These are phyloP conservation scores for Otolemur garnettii DNA, from an alignment of 2,113 vertebrate genomes.

Conservation along the genomic window DNA sequence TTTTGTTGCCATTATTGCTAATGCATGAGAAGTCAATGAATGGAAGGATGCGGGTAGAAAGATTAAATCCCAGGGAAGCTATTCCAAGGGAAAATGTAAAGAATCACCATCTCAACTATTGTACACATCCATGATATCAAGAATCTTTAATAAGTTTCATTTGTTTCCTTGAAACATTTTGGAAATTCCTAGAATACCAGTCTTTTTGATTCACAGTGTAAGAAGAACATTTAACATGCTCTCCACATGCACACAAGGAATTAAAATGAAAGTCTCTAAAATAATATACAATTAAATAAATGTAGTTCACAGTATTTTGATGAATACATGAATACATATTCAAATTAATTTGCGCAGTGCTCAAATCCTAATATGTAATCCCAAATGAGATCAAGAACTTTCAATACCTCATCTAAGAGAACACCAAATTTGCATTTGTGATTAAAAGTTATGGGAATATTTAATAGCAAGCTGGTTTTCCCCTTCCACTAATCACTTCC, in stretches of 20 bases:
- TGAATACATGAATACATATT: slow-evolving; percentile 53
- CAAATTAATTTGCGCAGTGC: slow-evolving; percentile 47
- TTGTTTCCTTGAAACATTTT: slow-evolving; percentile 7
- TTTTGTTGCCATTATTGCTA: neutral
- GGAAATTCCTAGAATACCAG: slow-evolving; percentile 10
- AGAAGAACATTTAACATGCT: slow-evolving; percentile 16
- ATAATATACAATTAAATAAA: slow-evolving; percentile 31
- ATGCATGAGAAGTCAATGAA: neutral
- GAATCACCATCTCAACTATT: neutral
- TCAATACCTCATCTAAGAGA: slow-evolving; percentile 60
- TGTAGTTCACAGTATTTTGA: slow-evolving; percentile 53
- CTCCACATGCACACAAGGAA: neutral
- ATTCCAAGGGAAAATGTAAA: neutral
- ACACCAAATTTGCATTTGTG: slow-evolving; percentile 78
- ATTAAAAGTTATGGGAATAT: slow-evolving; percentile 81
- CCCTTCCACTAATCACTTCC: slow-evolving; percentile 66
- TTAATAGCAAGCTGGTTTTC: slow-evolving; percentile 71
- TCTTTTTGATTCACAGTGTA: neutral
- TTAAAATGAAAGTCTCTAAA: slow-evolving; percentile 48
- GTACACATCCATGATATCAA: neutral
- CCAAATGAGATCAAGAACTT: slow-evolving; percentile 54
- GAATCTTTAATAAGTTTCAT: neutral
- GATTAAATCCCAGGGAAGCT: neutral
- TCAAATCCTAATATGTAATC: slow-evolving; percentile 29
- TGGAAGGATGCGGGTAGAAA: neutral